phyloP scores from a whole-genome alignment of 2,797 vertebrate genomes.

The Synanceia verrucosa region DNA sequence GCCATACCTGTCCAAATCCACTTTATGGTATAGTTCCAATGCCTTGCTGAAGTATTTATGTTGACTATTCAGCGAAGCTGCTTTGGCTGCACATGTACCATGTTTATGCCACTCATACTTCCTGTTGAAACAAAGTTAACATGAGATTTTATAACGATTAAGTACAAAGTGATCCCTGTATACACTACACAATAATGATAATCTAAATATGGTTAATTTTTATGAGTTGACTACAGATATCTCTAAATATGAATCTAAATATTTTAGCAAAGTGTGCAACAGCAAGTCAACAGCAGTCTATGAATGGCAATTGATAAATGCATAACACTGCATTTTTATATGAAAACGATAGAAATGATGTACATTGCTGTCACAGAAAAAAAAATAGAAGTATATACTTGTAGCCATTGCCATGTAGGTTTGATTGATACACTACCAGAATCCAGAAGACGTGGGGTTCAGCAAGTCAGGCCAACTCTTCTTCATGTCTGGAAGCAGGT shows the following conservation, averaged over 20 bases:
- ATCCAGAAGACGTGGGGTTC: slow-evolving; percentile 52
- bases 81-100: slow-evolving; percentile 93
- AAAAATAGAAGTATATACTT: not conserved
- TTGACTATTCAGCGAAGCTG: slow-evolving; percentile 84
- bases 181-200: not conserved
- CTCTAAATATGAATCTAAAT: not conserved
- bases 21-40: slow-evolving; percentile 86
- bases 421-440: slow-evolving; percentile 74
- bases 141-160: not conserved
- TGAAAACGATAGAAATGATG: not conserved
- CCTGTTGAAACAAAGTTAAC: slow-evolving; percentile 75
- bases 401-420: not conserved
- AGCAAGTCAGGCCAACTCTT: slow-evolving; percentile 82
- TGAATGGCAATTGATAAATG: not conserved
- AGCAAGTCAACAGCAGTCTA: not conserved
- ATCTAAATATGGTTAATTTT: not conserved
- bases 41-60: slow-evolving; percentile 93
- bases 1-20: slow-evolving; percentile 86
- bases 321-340: not conserved
- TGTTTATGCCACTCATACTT: slow-evolving; percentile 96
- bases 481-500: slow-evolving; percentile 82
- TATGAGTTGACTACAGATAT: not conserved
- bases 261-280: not conserved
- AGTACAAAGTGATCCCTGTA: not conserved
- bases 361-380: not conserved